Conservation (phyloP, 2,113 vertebrate genomes). For the Circaetus cinerascens region DNA sequence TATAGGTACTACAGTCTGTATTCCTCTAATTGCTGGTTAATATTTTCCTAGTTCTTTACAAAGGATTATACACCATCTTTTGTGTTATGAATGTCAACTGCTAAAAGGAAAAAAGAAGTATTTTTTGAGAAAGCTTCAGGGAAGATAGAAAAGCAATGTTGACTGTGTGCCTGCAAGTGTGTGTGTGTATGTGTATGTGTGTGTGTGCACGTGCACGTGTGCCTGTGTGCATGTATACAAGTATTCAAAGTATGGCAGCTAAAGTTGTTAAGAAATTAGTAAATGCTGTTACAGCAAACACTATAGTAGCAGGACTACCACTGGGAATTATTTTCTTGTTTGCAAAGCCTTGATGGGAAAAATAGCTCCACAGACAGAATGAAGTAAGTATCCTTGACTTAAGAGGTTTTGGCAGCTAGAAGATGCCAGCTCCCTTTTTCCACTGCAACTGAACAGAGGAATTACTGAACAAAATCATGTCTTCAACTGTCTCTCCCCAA, state of each 20-base stretch:
- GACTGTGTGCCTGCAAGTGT: background rate
- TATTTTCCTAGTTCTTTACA: conserved; percentile 42
- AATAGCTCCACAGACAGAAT: conserved; percentile 48
- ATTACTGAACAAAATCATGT: conserved; percentile 64
- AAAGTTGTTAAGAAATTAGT: conserved; percentile 8
- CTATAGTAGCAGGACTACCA: background rate
- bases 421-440: conserved; percentile 69
- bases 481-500: conserved; percentile 60
- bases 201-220: fast-evolving
- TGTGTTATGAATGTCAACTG: background rate
- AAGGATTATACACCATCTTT: background rate
- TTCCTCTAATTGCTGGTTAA: conserved; percentile 37
- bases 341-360: conserved; percentile 43
- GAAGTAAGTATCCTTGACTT: conserved; percentile 61
- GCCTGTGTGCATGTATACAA: background rate
- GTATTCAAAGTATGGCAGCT: background rate
- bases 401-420: conserved; percentile 63
- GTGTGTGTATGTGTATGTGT: too few relatives aligned
- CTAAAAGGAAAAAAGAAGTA: background rate
- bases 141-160: conserved; percentile 19
- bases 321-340: conserved; percentile 50
- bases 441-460: conserved; percentile 67
- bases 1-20: background rate
- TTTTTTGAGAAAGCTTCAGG: conserved; percentile 6
- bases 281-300: background rate